Conservation (phyloP, 2,113 vertebrate genomes). For the Turdus rufiventris region DNA sequence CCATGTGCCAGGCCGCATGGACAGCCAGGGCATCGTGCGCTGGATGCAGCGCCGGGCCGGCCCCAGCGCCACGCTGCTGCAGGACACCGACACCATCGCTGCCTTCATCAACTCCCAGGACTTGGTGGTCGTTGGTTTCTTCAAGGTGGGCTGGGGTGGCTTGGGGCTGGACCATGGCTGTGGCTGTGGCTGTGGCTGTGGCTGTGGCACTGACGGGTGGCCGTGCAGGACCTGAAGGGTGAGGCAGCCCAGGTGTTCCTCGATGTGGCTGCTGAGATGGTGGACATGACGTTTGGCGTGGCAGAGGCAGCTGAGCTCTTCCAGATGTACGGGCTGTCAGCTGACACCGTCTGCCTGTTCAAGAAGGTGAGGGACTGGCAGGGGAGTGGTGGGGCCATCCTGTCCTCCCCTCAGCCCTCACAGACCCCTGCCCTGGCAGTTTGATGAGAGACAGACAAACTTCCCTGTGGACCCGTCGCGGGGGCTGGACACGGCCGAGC, state of each 20-base stretch:
- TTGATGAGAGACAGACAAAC: constrained; percentile 81
- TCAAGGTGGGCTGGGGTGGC: constrained; percentile 66
- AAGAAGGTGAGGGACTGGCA: constrained; percentile 77
- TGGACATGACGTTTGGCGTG: constrained; percentile 78
- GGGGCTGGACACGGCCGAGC: constrained; percentile 68
- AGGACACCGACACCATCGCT: constrained; percentile 4
- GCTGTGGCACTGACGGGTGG: background rate
- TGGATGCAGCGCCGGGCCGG: constrained; percentile 81
- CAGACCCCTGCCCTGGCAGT: constrained; percentile 53
- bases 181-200: accelerated
- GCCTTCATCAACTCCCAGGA: constrained; percentile 68
- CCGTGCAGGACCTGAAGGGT: constrained; percentile 73
- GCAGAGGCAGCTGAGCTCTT: constrained; percentile 75
- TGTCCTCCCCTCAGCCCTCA: background rate
- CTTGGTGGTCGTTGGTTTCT: constrained; percentile 82
- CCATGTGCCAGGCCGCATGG: background rate
- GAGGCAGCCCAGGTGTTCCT: constrained; percentile 69
- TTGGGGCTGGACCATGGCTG: accelerated
- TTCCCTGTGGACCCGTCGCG: constrained; percentile 62
- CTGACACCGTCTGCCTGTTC: constrained; percentile 80
- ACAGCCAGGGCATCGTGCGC: constrained; percentile 67
- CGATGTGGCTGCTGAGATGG: constrained; percentile 62
- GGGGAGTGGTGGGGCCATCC: background rate
- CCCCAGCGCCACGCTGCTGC: constrained; percentile 64
- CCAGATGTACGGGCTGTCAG: constrained; percentile 72